These are phyloP conservation scores for Poeciliopsis infans DNA, from an alignment of 2,797 vertebrate species.

Conservation along the genomic window DNA sequence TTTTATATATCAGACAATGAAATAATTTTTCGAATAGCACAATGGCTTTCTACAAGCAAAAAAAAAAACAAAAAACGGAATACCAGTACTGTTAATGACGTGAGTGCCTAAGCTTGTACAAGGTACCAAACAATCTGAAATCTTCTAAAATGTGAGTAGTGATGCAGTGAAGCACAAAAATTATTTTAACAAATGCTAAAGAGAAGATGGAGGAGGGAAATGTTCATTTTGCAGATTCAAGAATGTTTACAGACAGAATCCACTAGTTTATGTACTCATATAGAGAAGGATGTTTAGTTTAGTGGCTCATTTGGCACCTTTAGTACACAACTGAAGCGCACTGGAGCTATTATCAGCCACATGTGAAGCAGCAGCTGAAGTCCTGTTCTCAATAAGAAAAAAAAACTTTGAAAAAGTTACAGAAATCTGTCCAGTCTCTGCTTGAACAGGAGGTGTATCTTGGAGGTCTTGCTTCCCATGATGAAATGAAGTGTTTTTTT, in stretches of 20 bases:
- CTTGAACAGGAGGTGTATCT: not conserved
- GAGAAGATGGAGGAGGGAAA: not conserved
- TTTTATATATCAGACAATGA: not conserved
- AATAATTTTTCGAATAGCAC: not conserved
- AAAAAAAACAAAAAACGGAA: not conserved
- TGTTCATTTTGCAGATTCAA: not conserved
- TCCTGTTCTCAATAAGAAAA: not conserved
- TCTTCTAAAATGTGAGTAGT: not conserved
- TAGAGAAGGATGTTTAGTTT: not conserved
- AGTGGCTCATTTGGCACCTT: not conserved
- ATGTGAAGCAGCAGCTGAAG: not conserved
- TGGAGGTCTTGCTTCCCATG: not conserved
- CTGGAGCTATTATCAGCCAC: not conserved
- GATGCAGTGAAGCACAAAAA: not conserved
- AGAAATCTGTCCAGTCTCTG: not conserved
- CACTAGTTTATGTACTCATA: not conserved
- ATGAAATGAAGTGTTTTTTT: not conserved
- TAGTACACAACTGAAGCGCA: not conserved
- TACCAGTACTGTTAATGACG: not conserved
- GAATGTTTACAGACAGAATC: not conserved
- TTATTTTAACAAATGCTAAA: not conserved
- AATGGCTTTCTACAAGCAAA: not conserved
- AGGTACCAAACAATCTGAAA: not conserved
- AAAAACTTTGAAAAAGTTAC: not conserved
- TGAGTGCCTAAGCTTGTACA: not conserved